Evolutionary conservation across 2,113 vertebrate species (phyloP), one percentile per base, ranked within the genome.

Genomic region (Malurus alboscapulatus): DNA sequence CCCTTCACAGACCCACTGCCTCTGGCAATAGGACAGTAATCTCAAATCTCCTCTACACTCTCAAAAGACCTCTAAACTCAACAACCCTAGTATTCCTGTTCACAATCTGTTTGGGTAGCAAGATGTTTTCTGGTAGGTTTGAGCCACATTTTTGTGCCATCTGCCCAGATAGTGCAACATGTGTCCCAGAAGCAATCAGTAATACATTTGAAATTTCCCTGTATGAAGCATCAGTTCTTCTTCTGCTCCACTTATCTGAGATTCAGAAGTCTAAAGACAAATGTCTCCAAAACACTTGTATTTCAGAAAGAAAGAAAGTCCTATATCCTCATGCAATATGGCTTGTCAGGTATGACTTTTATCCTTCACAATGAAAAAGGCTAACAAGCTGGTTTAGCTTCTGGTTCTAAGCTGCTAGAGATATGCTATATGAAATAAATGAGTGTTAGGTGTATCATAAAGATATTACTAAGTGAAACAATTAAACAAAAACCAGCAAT

Each of bases 401-500:
- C 44, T 61, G 29, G 8, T 74, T 82, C 58, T 47, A 73, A 58
- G 8, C 3, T 59, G 21, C 18, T 51, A 5, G 20, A 83, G 32
- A 63, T 24, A 47, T 66, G 12, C 25, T 36, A 44, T 4, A 9
- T 48, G 21, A 65, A 78, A 57, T 45, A 74, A 59, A 4, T 6
- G 1, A 53, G 4, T 29, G 59, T 48, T 47, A 83, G 26, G 16
- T 2, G 34, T 14, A 53, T 42, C 47, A 62, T 42, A 61, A 61
- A 68, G 12, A 57, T 26, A 63, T 17, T 55, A 36, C 3, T 36
- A 45, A 20, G 38, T 40, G 57, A 75, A 38, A 57, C 10, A 22
- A 69, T 32, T 7, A 42, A 68, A 40, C 9, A 8, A 44, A 67
- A 42, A 14, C 1, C 77, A 36, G 11, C 0, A 6, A 1, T 3